phyloP scores from a whole-genome alignment of 2,797 vertebrate species.

The Hippoglossus hippoglossus region DNA sequence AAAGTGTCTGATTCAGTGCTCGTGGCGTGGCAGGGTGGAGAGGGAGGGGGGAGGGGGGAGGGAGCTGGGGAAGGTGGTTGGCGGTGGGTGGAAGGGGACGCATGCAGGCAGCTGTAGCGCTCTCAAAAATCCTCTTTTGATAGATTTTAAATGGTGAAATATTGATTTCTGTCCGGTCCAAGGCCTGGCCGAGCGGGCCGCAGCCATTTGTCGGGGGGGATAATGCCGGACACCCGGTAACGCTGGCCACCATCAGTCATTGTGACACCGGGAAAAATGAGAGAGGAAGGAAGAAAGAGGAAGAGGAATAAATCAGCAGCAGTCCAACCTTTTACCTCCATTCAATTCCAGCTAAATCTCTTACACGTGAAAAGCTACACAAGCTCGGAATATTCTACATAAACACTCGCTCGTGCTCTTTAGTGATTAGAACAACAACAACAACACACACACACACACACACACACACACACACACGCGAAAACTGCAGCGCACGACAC shows the following conservation, averaged over 20 bases:
- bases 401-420: too few relatives aligned
- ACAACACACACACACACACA: too few relatives aligned
- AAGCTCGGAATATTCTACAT: too few relatives aligned
- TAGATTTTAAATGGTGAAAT: slow-evolving; percentile 98
- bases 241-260: slow-evolving; percentile 89
- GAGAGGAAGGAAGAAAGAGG: slow-evolving; percentile 56
- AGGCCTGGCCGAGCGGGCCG: slow-evolving; percentile 70
- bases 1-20: slow-evolving; percentile 81
- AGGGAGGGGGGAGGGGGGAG: slow-evolving; percentile 27
- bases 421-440: too few relatives aligned
- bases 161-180: slow-evolving; percentile 92
- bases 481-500: background rate
- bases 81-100: too few relatives aligned
- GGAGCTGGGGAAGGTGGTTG: slow-evolving; percentile 18
- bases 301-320: slow-evolving; percentile 62
- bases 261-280: slow-evolving; percentile 76
- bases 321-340: slow-evolving; percentile 42
- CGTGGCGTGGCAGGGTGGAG: slow-evolving; percentile 39
- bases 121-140: slow-evolving; percentile 82
- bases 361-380: background rate
- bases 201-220: slow-evolving; percentile 72
- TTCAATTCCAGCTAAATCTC: slow-evolving; percentile 6
- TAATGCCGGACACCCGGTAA: slow-evolving; percentile 71
- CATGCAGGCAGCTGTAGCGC: slow-evolving; percentile 45
- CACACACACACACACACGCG: too few relatives aligned